Evolutionary conservation across 2,797 vertebrate genomes (phyloP).

Genomic region (Acanthis flammea): DNA sequence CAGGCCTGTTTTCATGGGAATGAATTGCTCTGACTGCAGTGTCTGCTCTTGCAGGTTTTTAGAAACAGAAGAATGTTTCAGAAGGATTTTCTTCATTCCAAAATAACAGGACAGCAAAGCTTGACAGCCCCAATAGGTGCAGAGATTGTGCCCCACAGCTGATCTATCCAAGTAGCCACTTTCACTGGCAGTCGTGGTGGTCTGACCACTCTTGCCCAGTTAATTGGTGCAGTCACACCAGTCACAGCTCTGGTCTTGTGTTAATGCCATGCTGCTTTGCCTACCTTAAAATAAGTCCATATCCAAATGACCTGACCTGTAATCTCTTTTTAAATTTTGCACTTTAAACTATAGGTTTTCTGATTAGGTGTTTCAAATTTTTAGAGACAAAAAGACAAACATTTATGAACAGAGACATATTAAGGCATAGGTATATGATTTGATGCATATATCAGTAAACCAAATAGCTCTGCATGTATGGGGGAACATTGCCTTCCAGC

Average conservation of each 20-base stretch:
- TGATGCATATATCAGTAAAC: not conserved
- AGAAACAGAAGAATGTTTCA: not conserved
- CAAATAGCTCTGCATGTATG: not conserved
- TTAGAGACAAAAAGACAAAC: not conserved
- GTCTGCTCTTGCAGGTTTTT: not conserved
- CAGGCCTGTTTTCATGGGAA: not conserved
- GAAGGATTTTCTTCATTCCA: not conserved
- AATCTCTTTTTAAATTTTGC: not conserved
- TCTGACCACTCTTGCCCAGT: not conserved
- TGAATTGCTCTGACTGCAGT: not conserved
- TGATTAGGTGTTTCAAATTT: not conserved
- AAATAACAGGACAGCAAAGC: not conserved
- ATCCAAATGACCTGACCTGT: not conserved
- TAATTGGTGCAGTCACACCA: not conserved
- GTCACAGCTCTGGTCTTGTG: not conserved
- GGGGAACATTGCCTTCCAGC: slow-evolving; percentile 11
- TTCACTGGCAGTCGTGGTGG: not conserved
- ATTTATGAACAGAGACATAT: not conserved
- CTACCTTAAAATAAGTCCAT: not conserved
- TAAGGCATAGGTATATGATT: not conserved
- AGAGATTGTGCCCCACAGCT: not conserved
- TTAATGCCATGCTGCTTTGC: not conserved
- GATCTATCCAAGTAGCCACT: rapidly evolving
- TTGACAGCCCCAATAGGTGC: not conserved
- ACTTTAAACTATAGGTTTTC: not conserved